Evolutionary conservation across 2,888 invertebrate genomes (phyloP).

Genomic region (Drosophila bunnanda): DNA sequence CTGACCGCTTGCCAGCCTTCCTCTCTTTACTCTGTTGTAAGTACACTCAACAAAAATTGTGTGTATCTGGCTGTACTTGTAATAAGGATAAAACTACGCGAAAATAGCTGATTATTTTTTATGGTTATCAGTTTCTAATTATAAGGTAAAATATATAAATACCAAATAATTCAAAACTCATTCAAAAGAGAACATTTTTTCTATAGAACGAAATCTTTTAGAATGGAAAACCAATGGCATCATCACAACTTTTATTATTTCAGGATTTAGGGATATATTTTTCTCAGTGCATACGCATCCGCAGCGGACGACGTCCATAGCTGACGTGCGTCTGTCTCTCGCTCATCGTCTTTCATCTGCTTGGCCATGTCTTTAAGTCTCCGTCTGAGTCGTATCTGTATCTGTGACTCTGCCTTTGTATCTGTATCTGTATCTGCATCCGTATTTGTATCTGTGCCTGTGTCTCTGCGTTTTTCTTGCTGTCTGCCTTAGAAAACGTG

Average conservation of each 20-base stretch:
- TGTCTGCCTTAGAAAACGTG: constrained; percentile 70
- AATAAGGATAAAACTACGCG: neutral
- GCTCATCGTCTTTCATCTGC: constrained; percentile 36
- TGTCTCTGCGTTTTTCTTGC: constrained; percentile 44
- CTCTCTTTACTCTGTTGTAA: constrained; percentile 1
- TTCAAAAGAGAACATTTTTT: neutral
- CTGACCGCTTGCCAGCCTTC: constrained; percentile 12
- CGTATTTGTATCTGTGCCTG: constrained; percentile 53
- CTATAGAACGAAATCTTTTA: neutral
- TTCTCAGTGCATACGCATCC: constrained; percentile 28
- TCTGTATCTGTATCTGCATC: constrained; percentile 51
- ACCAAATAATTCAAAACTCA: neutral
- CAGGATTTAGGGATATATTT: neutral
- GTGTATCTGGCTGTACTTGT: neutral
- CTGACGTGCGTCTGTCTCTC: constrained; percentile 55
- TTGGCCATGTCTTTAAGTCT: constrained; percentile 52
- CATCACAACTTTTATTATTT: no score
- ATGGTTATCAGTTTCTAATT: fast-evolving
- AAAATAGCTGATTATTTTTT: neutral
- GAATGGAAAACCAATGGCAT: no score
- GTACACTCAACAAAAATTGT: constrained; percentile 10
- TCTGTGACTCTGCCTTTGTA: constrained; percentile 30
- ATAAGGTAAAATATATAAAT: neutral
- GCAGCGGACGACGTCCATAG: constrained; percentile 22
- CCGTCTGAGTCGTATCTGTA: constrained; percentile 27